These are phyloP conservation scores for Diarsia rubi DNA, from an alignment of 2,888 invertebrate genomes.

Conservation along the genomic window DNA sequence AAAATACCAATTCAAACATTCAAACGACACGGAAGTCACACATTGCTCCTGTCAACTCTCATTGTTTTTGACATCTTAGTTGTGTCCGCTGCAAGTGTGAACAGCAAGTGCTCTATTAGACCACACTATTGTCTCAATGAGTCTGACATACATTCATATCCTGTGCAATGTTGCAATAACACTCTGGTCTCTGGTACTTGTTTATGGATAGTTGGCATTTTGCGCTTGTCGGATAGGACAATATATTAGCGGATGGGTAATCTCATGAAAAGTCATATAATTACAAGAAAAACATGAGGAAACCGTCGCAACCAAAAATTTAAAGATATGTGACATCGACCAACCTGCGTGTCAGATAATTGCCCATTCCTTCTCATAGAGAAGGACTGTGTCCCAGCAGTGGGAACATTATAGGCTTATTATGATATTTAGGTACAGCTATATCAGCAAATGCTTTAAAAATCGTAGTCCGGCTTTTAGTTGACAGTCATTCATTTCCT, in stretches of 20 bases:
- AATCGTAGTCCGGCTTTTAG: neutral
- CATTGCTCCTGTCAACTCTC: conserved; percentile 13
- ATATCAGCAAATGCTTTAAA: neutral
- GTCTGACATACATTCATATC: conserved; percentile 47
- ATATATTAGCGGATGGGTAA: neutral
- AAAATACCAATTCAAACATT: neutral
- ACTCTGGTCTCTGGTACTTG: neutral
- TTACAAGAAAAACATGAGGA: too few species aligned
- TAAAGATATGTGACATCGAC: too few species aligned
- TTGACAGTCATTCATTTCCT: neutral
- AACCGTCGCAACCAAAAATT: too few species aligned
- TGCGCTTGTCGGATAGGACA: neutral
- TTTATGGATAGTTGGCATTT: neutral
- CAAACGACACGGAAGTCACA: conserved; percentile 18
- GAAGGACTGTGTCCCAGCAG: too few species aligned
- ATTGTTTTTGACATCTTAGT: conserved; percentile 21
- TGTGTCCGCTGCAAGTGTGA: conserved; percentile 23
- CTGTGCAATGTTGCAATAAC: conserved; percentile 45
- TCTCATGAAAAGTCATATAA: too few species aligned
- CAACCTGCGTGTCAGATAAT: too few species aligned
- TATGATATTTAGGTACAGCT: neutral
- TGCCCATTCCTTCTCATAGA: too few species aligned
- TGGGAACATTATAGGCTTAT: too few species aligned
- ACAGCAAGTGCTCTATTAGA: conserved; percentile 27
- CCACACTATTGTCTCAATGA: conserved; percentile 49